phyloP scores from a whole-genome alignment of 2,888 invertebrate genomes.

The Phanerotoma sp. region DNA sequence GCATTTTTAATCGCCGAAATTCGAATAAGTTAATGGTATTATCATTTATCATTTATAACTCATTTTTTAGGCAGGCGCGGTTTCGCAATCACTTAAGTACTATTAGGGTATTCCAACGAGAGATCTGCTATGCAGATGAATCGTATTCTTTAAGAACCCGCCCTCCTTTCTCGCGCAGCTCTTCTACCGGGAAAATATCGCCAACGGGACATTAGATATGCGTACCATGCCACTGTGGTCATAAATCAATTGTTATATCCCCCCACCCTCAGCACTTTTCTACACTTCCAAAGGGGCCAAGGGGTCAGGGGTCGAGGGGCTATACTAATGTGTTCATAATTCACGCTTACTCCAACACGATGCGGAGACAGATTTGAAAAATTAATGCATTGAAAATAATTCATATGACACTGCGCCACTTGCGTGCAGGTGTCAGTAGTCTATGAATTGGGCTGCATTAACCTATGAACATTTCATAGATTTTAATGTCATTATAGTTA shows the following conservation, averaged over 20 bases:
- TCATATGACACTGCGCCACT: conserved; percentile 20
- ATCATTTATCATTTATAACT: not conserved
- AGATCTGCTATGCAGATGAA: conserved; percentile 46
- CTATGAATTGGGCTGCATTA: not conserved
- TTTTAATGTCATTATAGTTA: too few relatives aligned
- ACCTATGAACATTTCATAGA: too few relatives aligned
- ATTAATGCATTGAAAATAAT: conserved; percentile 47
- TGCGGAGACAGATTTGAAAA: conserved; percentile 42
- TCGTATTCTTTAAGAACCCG: conserved; percentile 45
- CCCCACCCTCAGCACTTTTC: conserved; percentile 28
- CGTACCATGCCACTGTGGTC: conserved; percentile 48
- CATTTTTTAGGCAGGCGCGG: not conserved
- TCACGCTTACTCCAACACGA: conserved; percentile 53
- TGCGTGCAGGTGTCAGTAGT: not conserved
- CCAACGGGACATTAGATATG: conserved; percentile 52
- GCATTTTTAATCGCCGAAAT: conserved; percentile 36
- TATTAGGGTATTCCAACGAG: conserved; percentile 18
- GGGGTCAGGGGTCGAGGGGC: conserved; percentile 9
- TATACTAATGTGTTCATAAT: conserved; percentile 55
- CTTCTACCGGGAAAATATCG: conserved; percentile 40
- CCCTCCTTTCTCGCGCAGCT: conserved; percentile 36
- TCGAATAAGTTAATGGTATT: conserved; percentile 9
- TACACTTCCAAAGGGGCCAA: not conserved
- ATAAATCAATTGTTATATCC: conserved; percentile 56
- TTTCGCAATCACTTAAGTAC: conserved; percentile 1